Conservation (phyloP, 2,888 invertebrate species). For the Drosophila fulvimacula region DNA sequence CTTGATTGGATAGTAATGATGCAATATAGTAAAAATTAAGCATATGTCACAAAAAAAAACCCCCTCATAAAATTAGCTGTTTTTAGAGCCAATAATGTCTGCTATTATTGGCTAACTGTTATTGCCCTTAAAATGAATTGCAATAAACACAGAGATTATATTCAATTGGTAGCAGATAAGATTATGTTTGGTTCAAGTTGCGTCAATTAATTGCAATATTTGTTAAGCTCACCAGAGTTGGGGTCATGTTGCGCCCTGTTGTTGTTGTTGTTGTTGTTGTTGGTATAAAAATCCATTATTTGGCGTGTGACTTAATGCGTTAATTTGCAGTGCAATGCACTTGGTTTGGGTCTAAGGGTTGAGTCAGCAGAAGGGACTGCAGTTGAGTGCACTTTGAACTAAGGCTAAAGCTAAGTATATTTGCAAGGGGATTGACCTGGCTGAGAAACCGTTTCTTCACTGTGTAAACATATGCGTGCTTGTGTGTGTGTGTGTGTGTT, state of each 20-base stretch:
- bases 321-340: slow-evolving; percentile 70
- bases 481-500: slow-evolving; percentile 6
- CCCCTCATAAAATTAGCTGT: background rate
- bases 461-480: slow-evolving; percentile 1
- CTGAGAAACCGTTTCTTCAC: slow-evolving; percentile 48
- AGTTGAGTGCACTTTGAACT: slow-evolving; percentile 58
- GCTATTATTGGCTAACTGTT: slow-evolving; percentile 2
- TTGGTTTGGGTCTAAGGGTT: slow-evolving; percentile 27
- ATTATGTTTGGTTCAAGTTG: slow-evolving; percentile 24
- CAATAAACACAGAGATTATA: slow-evolving; percentile 14
- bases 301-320: slow-evolving; percentile 38
- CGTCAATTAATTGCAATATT: slow-evolving; percentile 35
- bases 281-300: slow-evolving; percentile 79
- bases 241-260: slow-evolving; percentile 58
- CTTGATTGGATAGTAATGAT: too few relatives aligned
- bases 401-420: slow-evolving; percentile 23
- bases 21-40: background rate
- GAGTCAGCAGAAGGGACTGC: slow-evolving; percentile 20
- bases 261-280: slow-evolving; percentile 42
- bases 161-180: slow-evolving; percentile 40
- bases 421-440: slow-evolving; percentile 49
- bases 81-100: background rate
- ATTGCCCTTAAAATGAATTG: slow-evolving; percentile 9
- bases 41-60: background rate
- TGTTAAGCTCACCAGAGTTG: slow-evolving; percentile 72